Evolutionary conservation across 1,140 invertebrate genomes (phyloP), one percentile per base, ranked within the genome.

Genomic region (Diorhabda sublineata): DNA sequence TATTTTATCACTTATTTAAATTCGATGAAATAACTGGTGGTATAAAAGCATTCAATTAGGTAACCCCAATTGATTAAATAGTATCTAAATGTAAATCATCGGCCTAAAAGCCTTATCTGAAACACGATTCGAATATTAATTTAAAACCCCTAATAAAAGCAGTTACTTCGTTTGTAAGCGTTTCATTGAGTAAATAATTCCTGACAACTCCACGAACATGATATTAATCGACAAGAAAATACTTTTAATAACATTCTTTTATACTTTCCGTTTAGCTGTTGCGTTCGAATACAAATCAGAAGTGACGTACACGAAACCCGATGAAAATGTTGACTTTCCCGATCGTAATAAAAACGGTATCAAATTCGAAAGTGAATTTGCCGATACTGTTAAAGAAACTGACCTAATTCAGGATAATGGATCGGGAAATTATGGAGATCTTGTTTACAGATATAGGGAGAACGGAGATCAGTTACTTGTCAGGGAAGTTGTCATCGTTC

Each of bases 401-500:
- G 60, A 61, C 42, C 60, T 61, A 9, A 42, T 44, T 9, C 61
- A 42, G 45, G 61, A 63, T n/a, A 63, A 63, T 45, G 61, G 61
- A 9, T 26, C 26, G 26, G 61, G 61, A n/a, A 63, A 63, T 43
- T 63, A 63, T 63, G 61, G 61, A 8, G 61, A 63, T 43, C n/a
- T 63, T 9, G 45, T 63, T 68, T 73, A 59, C 64, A 71, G 67
- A 64, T 68, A 64, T 44, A 67, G 73, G 60, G 68, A 71, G 62
- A 67, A 71, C 56, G 63, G 66, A 47, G 73, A 74, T 41, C 45
- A 60, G 44, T 64, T 72, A 52, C 68, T 72, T 56, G 58, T 74
- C 42, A 69, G 70, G 65, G 73, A 74, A 62, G 64, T 74, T 42
- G 68, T 74, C 43, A 60, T 74, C 43, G 52, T 71, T 8, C 66